phyloP scores from a whole-genome alignment of 2,113 vertebrate species.

The Otolemur garnettii region DNA sequence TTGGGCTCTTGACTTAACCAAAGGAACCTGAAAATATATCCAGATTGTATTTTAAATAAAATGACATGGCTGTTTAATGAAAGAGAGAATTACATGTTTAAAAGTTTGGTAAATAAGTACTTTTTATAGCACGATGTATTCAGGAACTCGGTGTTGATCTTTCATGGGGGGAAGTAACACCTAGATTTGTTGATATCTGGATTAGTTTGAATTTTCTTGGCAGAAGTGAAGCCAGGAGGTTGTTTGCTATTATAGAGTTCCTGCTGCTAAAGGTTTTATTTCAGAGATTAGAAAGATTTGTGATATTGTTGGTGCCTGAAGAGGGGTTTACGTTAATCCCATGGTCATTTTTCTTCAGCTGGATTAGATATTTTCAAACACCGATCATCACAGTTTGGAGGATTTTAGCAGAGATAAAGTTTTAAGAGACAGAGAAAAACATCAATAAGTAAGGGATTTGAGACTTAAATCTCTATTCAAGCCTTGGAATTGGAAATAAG shows the following conservation, averaged over 20 bases:
- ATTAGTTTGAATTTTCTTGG: slow-evolving; percentile 23
- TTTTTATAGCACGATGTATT: slow-evolving; percentile 44
- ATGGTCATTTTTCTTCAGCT: slow-evolving; percentile 52
- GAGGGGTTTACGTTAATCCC: not conserved
- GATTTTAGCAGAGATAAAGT: slow-evolving; percentile 41
- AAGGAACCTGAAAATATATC: not conserved
- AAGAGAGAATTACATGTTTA: not conserved
- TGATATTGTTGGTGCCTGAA: not conserved
- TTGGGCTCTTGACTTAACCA: not conserved
- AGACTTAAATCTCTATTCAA: not conserved
- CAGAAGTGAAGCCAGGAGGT: not conserved
- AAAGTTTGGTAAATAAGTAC: not conserved
- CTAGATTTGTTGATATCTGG: not conserved
- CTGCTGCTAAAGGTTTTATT: slow-evolving; percentile 3
- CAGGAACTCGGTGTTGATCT: slow-evolving; percentile 3
- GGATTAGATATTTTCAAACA: slow-evolving; percentile 63
- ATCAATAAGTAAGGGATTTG: slow-evolving; percentile 37
- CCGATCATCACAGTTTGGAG: not conserved
- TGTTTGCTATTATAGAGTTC: not conserved
- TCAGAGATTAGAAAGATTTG: slow-evolving; percentile 27
- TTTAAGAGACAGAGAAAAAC: slow-evolving; percentile 54
- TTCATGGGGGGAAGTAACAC: not conserved
- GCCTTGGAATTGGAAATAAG: not conserved
- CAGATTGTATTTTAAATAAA: not conserved
- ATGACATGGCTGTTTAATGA: not conserved